phyloP scores from a whole-genome alignment of 1,140 invertebrate species.

The Mylabris phalerata region DNA sequence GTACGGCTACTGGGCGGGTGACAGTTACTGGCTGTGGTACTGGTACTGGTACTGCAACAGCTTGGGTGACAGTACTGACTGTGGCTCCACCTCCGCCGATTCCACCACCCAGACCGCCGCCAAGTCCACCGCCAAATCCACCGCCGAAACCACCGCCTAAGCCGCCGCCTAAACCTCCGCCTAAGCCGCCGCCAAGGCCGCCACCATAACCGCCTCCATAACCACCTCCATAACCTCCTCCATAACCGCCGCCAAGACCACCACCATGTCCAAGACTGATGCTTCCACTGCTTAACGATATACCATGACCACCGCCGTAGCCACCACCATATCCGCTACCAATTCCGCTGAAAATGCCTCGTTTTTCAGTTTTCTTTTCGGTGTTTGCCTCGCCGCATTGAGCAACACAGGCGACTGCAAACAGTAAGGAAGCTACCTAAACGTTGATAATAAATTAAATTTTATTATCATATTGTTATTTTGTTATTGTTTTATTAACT shows the following conservation, averaged over 20 bases:
- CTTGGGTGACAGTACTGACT: constrained; percentile 31
- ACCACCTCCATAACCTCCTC: constrained; percentile 16
- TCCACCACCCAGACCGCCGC: constrained; percentile 7
- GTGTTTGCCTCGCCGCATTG: constrained; percentile 26
- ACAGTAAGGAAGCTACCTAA: constrained; percentile 30
- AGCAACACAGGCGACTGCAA: constrained; percentile 28
- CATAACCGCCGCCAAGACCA: constrained; percentile 20
- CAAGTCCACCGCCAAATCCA: constrained; percentile 2
- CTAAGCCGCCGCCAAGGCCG: too few relatives aligned
- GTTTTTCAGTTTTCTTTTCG: constrained; percentile 32
- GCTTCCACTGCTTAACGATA: constrained; percentile 16
- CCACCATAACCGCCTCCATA: constrained; percentile 18
- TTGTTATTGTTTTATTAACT: constrained; percentile 3
- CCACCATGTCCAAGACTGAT: constrained; percentile 26
- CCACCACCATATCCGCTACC: constrained; percentile 13
- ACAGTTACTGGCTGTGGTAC: constrained; percentile 37
- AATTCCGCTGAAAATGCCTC: constrained; percentile 29
- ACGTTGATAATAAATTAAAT: not conserved
- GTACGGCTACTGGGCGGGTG: constrained; percentile 50
- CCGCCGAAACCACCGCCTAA: constrained; percentile 5
- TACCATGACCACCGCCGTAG: constrained; percentile 9
- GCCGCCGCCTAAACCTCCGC: not conserved
- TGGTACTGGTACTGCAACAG: constrained; percentile 33
- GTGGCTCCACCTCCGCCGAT: not conserved
- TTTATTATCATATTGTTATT: not conserved